A percentile compares a stretch with the other conserved stretches of the same genome.
phyloP scores from a whole-genome alignment of 2,888 invertebrate genomes.

The Helobdella robusta region DNA sequence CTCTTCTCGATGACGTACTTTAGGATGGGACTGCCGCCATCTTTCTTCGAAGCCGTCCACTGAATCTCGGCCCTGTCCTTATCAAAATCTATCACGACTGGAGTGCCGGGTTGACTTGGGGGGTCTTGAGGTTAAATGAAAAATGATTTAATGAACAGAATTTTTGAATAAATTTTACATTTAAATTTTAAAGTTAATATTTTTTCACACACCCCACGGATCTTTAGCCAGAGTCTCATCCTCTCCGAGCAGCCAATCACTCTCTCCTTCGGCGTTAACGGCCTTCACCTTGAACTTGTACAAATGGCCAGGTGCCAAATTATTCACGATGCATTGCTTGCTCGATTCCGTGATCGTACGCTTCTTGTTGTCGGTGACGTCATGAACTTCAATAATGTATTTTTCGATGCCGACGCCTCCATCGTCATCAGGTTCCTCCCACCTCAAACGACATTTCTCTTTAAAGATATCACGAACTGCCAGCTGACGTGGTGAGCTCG shows the following conservation, averaged over 20 bases:
- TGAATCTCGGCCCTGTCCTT: conserved; percentile 81
- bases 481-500: conserved; percentile 23
- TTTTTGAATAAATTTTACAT: not conserved
- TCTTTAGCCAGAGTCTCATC: conserved; percentile 25
- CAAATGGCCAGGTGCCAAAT: conserved; percentile 17
- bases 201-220: conserved; percentile 29
- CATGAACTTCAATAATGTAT: conserved; percentile 25
- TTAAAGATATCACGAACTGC: conserved; percentile 23
- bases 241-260: conserved; percentile 16
- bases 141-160: not conserved
- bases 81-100: conserved; percentile 81
- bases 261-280: conserved; percentile 25
- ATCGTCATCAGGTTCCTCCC: conserved; percentile 27
- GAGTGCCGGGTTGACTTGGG: conserved; percentile 65
- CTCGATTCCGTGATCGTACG: not conserved
- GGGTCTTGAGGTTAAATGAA: conserved; percentile 22
- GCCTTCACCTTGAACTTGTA: conserved; percentile 29
- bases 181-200: not conserved
- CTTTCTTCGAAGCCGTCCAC: conserved; percentile 74
- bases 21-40: conserved; percentile 78
- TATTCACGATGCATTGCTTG: conserved; percentile 25
- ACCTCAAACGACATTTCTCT: conserved; percentile 26
- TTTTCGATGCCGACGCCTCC: conserved; percentile 23
- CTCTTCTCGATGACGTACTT: conserved; percentile 70
- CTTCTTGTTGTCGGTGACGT: conserved; percentile 3